Evolutionary conservation across 2,888 invertebrate genomes (phyloP).

Genomic region (Tachina lurida): DNA sequence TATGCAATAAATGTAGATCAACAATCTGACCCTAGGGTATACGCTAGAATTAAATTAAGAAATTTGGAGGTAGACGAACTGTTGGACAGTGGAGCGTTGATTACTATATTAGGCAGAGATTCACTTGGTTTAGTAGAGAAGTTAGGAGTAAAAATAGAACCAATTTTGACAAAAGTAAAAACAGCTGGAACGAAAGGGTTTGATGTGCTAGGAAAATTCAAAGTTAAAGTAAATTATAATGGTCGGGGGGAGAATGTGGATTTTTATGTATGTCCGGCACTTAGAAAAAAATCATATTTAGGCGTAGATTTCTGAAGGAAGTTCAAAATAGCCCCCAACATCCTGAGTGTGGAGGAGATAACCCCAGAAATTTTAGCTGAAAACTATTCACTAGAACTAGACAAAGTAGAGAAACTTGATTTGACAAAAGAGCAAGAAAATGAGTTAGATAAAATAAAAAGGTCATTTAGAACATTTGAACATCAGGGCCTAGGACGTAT

Average conservation of each 20-base stretch:
- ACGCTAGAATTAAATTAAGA: neutral
- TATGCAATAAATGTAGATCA: neutral
- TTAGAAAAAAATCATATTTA: neutral
- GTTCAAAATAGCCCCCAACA: neutral
- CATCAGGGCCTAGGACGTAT: too few species aligned
- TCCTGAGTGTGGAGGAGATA: neutral
- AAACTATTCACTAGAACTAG: too few species aligned
- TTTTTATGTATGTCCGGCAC: neutral
- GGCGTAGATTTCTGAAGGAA: neutral
- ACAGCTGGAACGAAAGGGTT: neutral
- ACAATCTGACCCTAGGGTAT: neutral
- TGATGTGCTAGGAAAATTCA: neutral
- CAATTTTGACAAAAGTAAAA: neutral
- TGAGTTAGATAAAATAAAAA: too few species aligned
- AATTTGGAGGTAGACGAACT: neutral
- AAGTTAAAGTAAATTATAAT: neutral
- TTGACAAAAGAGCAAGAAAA: too few species aligned
- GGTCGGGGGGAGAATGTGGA: neutral
- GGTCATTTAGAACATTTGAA: too few species aligned
- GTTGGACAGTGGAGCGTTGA: neutral
- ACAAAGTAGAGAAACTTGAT: too few species aligned
- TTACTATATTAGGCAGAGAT: neutral
- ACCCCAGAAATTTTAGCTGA: neutral
- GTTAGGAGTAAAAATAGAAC: neutral
- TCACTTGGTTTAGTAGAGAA: neutral